Base-by-base conservation (phyloP, 2,113 vertebrate genomes). In the Halichoeres trimaculatus region DNA sequence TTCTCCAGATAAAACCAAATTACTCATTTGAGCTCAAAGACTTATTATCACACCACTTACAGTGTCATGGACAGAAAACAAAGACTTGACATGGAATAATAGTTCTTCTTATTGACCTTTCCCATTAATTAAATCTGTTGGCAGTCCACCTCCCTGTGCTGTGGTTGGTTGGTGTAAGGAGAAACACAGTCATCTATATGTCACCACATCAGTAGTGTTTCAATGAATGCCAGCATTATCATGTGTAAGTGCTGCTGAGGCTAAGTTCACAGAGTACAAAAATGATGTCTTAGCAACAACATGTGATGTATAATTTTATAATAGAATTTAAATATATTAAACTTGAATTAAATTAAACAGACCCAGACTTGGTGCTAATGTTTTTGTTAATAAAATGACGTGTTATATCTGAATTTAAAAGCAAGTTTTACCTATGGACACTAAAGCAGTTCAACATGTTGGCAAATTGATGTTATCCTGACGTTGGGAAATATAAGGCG, bases 101-200 rank as follows among this genome's bases (percentile, higher is more conserved):
- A 63, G 63, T 50, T 67, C 4, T 35, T 1, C 60, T 30, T 53
- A 52, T 84, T 79, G 71, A 78, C 35, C 41, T 81, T 68, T 74
- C 26, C 40, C 6, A 8, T 16, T 76, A 30, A 56, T 57, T 30
- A 30, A 30, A 20, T 73, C 2, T 79, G 10, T 58, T 62, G 51
- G 5, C 52, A 36, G 1, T 14, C 19, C 50, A 2, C 24, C 53
- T 38, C 36, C 17, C 10, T 8, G 23, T 24, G 41, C 20, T 61
- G 60, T 40, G 23, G 34, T 52, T 73, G 51, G 38, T 36, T 47
- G 17, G 35, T 50, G 40, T 54, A 24, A 63, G 56, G 14, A 11
- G 64, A 73, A 47, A 70, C 19, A 38, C 22, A 10, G n/a, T 2
- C 5, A 22, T n/a, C 5, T 58, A 17, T 23, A 43, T 45, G 47